These are phyloP conservation scores for Balaenoptera acutorostrata DNA, from an alignment of 2,113 vertebrate species.

Conservation along the genomic window DNA sequence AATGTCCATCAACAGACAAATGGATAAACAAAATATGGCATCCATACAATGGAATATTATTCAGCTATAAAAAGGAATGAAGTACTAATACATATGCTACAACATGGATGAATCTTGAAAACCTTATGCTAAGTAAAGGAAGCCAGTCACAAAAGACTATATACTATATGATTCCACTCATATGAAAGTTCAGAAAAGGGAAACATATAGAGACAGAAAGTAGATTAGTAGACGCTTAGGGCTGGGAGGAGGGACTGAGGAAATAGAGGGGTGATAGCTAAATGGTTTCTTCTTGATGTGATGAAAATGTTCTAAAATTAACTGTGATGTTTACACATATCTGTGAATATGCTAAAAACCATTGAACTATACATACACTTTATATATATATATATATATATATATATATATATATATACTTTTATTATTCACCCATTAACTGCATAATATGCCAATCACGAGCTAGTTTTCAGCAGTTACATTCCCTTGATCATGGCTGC, in stretches of 20 bases:
- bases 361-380: background rate
- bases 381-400: conserved; percentile 80
- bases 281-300: background rate
- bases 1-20: background rate
- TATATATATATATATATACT: conserved; percentile 83
- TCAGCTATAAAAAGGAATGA: background rate
- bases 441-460: conserved; percentile 84
- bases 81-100: background rate
- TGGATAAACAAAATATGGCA: background rate
- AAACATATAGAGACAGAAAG: background rate
- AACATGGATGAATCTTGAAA: conserved; percentile 2
- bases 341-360: background rate
- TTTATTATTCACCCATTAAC: conserved; percentile 88
- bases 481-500: conserved; percentile 81
- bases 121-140: background rate
- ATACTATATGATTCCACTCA: background rate
- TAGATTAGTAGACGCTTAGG: background rate
- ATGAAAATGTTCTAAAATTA: background rate
- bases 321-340: background rate
- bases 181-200: background rate
- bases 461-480: conserved; percentile 84
- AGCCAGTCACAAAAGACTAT: background rate
- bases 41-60: background rate
- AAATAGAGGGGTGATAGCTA: background rate
- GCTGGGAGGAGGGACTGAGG: background rate